Evolutionary conservation across 2,113 vertebrate genomes (phyloP), one percentile per base, ranked within the genome.

Genomic region (Panurus biarmicus): DNA sequence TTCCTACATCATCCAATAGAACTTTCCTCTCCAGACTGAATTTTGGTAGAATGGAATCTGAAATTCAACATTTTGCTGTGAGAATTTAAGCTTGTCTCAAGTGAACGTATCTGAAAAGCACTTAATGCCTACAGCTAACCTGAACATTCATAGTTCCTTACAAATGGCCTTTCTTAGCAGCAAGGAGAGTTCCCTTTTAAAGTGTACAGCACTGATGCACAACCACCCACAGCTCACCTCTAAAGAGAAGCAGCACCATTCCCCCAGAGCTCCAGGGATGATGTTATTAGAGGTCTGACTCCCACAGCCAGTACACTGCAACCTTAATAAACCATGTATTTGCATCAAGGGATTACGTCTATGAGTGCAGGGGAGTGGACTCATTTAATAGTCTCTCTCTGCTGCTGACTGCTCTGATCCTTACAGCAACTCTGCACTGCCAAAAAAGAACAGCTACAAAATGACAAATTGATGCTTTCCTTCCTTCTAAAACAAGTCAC

Each of bases 301-400:
- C 85, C 58, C 65, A 38, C 7, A 78, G 74, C 45, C 74, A 90
- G 65, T 60, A 87, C 71, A 38, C 64, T 87, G 80, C 81, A 95
- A 58, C 92, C 89, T 86, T 91, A 95, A 94, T 93, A 95, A 96
- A 93, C 61, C 50, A 64, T 11, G 74, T 53, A 95, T 91, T 88
- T 94, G 81, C 94, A 95, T 95, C 80, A 91, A 80, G 48, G 47
- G 84, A 94, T 88, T 96, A 95, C 6, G 26, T 61, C 67, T 48
- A 19, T n/a, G 56, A 82, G 61, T 61, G 65, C 56, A 85, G 64
- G 77, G 47, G 74, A 96, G 92, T 24, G 60, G 71, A 82, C 36
- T 87, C 74, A 70, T 77, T 92, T 94, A 93, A 90, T 36, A 83
- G 91, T 31, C 66, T 87, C 72, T 90, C 48, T 91, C 61, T 75